Evolutionary conservation across 2,888 invertebrate species (phyloP).

Genomic region (Lamproptera curius): DNA sequence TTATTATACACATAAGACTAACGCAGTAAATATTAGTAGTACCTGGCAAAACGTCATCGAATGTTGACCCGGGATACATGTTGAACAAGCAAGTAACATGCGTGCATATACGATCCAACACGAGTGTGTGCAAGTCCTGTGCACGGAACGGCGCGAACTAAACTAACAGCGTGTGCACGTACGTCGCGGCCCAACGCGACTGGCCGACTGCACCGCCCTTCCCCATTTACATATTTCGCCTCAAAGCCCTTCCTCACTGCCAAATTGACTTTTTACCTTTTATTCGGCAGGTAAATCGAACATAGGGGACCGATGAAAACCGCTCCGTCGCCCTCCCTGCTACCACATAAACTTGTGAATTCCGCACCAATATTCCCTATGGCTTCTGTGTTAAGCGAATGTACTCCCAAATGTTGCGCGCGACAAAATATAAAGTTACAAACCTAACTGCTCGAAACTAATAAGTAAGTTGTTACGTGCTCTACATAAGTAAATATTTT

Average conservation of each 20-base stretch:
- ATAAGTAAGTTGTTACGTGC: slow-evolving; percentile 19
- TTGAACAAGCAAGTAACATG: slow-evolving; percentile 25
- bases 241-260: slow-evolving; percentile 71
- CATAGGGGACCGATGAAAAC: slow-evolving; percentile 67
- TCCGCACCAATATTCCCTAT: slow-evolving; percentile 23
- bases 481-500: no score
- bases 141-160: slow-evolving; percentile 30
- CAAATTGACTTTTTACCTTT: slow-evolving; percentile 77
- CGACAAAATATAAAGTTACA: no score
- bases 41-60: slow-evolving; percentile 61
- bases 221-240: slow-evolving; percentile 72
- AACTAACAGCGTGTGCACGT: slow-evolving; percentile 36
- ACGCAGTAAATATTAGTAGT: slow-evolving; percentile 17
- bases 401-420: no score
- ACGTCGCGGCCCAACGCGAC: slow-evolving; percentile 42
- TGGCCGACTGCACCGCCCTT: slow-evolving; percentile 68
- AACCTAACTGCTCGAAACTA: no score
- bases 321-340: slow-evolving; percentile 51
- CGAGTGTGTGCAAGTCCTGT: slow-evolving; percentile 37
- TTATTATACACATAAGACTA: no score
- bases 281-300: slow-evolving; percentile 74
- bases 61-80: slow-evolving; percentile 71
- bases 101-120: slow-evolving; percentile 33
- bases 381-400: slow-evolving; percentile 21
- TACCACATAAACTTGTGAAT: slow-evolving; percentile 32